A percentile compares a stretch with the other conserved stretches of the same genome.
phyloP scores from a whole-genome alignment of 2,797 vertebrate genomes.

The Crenichthys baileyi region DNA sequence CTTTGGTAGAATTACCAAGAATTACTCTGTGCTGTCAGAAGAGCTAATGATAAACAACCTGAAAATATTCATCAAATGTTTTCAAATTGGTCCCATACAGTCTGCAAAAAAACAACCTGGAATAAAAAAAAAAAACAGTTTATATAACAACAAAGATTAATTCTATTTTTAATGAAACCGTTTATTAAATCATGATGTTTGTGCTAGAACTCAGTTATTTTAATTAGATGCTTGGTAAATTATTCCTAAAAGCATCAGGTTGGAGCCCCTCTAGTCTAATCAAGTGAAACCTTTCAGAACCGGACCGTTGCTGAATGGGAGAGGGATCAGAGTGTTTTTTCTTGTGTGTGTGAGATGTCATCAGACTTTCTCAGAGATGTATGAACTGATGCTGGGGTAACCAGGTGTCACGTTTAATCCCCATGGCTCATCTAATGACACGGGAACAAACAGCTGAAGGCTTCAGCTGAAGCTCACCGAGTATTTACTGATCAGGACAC shows the following conservation, averaged over 20 bases:
- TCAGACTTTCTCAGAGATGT: not conserved
- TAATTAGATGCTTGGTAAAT: not conserved
- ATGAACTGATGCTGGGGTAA: not conserved
- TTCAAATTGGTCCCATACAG: too few relatives aligned
- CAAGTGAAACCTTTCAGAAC: not conserved
- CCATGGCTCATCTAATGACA: not conserved
- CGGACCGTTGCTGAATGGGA: not conserved
- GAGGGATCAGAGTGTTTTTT: not conserved
- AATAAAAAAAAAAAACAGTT: not conserved
- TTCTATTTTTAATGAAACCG: not conserved
- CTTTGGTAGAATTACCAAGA: too few relatives aligned
- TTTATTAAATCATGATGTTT: not conserved
- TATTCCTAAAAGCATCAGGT: not conserved
- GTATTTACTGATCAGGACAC: too few relatives aligned
- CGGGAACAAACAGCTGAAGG: too few relatives aligned
- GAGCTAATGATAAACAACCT: not conserved
- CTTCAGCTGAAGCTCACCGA: too few relatives aligned
- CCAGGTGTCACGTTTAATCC: not conserved
- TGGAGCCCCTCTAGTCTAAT: not conserved
- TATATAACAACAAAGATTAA: not conserved
- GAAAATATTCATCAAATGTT: not conserved
- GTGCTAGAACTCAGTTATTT: not conserved
- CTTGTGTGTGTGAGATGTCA: not conserved
- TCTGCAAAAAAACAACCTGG: too few relatives aligned
- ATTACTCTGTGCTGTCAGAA: too few relatives aligned